A percentile compares a stretch with the other conserved stretches of the same genome.
phyloP scores from a whole-genome alignment of 1,140 invertebrate genomes.

The Scylla paramamosain region DNA sequence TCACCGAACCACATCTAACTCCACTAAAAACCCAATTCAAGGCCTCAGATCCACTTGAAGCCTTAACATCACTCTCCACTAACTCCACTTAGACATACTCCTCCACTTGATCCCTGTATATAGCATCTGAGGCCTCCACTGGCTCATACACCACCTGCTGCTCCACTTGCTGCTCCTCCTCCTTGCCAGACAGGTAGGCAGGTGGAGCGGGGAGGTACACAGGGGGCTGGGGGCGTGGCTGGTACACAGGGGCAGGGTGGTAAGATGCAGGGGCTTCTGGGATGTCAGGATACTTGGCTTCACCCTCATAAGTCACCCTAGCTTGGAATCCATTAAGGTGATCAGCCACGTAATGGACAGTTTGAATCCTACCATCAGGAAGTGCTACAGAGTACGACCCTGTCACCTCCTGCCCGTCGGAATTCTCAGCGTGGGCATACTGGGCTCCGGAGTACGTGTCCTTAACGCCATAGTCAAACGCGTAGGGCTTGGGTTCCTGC shows the following conservation, averaged over 20 bases:
- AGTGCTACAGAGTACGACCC: constrained; percentile 77
- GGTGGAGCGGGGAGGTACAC: not conserved
- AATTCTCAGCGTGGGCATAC: constrained; percentile 65
- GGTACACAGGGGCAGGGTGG: too few species aligned
- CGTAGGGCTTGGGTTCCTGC: constrained; percentile 69
- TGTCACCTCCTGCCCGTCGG: constrained; percentile 67
- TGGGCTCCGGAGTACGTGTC: constrained; percentile 73
- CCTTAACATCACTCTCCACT: too few species aligned
- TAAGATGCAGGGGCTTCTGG: not conserved
- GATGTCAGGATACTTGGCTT: constrained; percentile 69
- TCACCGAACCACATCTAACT: too few species aligned
- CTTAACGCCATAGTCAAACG: constrained; percentile 71
- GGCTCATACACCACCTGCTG: too few species aligned
- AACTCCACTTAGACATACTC: too few species aligned
- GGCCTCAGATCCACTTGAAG: too few species aligned
- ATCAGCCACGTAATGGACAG: constrained; percentile 77
- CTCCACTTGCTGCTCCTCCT: too few species aligned
- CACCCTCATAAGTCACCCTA: constrained; percentile 76
- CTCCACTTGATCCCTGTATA: too few species aligned
- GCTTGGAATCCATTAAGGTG: constrained; percentile 77
- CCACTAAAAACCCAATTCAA: too few species aligned
- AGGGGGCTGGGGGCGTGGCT: not conserved
- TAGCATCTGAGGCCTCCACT: too few species aligned
- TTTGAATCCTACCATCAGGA: constrained; percentile 78
- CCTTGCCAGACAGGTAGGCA: too few species aligned